Evolutionary conservation across 2,888 invertebrate genomes (phyloP), one percentile per base, ranked within the genome.

Genomic region (Sesamia inferens): DNA sequence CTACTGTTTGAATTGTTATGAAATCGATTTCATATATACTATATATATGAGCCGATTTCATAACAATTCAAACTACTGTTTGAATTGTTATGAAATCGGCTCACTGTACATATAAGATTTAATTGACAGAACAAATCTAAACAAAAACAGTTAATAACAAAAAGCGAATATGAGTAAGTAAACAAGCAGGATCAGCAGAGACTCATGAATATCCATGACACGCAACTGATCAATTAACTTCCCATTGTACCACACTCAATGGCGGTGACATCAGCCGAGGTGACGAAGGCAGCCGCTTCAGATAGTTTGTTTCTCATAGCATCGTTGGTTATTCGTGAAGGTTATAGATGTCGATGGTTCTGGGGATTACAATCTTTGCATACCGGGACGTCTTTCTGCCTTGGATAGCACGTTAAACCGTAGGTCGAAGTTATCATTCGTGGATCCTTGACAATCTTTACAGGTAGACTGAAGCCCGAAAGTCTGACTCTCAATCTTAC

Each of bases 181-280:
- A 47, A 63, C n/a, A 44, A 42, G 51, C 68, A 59, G 78, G 48
- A 68, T 71, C 68, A 44, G 58, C 64, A 59, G 65, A 14, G 11
- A 44, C 39, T 67, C 68, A 62, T 81, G n/a, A 68, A 69, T 81
- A 71, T 69, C 51, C 14, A 78, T 74, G 59, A 31, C 81, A 81
- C 71, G 74, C 74, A 44, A 81, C 66, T 58, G 51, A 64, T 74
- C 66, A 51, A 39, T 71, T 51, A 44, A 44, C 57, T 47, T 55
- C 31, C 54, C 63, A 61, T 67, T 81, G 78, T 69, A 47, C 5
- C 8, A n/a, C 76, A 79, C 57, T 71, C 78, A 8, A 69, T 22
- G 31, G 2, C 1, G 58, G 47, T 80, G 69, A 48, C 74, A 55
- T 69, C 54, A 58, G 42, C 59, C 13, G 16, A 42, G n/a, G 55